Percentiles rank a stretch among this genome's conserved stretches.
These are phyloP conservation scores for Coregonus clupeaformis DNA, from an alignment of 2,113 vertebrate species.

Conservation along the genomic window DNA sequence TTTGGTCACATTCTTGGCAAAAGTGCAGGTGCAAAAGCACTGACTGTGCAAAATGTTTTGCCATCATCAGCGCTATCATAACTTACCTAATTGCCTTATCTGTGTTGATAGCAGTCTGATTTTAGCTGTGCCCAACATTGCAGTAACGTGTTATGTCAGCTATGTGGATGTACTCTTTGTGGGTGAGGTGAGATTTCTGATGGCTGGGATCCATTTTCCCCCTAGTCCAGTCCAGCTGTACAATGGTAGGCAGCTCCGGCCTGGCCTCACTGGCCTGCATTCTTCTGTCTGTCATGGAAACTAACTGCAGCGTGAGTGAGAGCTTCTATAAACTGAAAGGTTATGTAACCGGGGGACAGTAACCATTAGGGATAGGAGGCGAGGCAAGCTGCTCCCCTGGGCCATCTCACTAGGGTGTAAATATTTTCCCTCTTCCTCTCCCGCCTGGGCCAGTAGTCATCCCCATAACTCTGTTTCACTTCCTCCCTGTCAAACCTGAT, in stretches of 20 bases:
- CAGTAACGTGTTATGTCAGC: constrained; percentile 4
- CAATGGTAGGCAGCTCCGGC: constrained; percentile 7
- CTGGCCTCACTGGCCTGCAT: neutral
- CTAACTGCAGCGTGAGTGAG: constrained; percentile 10
- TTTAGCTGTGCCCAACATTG: too few relatives aligned
- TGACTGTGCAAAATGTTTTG: neutral
- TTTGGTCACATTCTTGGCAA: too few relatives aligned
- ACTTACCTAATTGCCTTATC: neutral
- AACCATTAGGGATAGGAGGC: neutral
- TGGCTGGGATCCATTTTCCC: constrained; percentile 40
- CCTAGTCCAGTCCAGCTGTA: constrained; percentile 14
- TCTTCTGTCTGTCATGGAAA: constrained; percentile 34
- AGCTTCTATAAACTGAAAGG: constrained; percentile 19
- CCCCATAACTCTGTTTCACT: neutral
- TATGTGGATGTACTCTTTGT: constrained; percentile 9
- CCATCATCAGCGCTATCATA: neutral
- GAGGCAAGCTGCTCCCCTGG: constrained; percentile 3
- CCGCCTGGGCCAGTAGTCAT: neutral
- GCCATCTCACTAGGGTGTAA: neutral
- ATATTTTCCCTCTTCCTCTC: neutral
- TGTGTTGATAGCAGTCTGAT: neutral
- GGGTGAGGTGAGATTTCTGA: constrained; percentile 17
- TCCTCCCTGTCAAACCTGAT: neutral
- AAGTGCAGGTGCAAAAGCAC: too few relatives aligned
- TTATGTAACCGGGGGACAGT: constrained; percentile 36